Evolutionary conservation across 1,140 invertebrate genomes (phyloP), one percentile per base, ranked within the genome.

Genomic region (Drosophila yakuba): DNA sequence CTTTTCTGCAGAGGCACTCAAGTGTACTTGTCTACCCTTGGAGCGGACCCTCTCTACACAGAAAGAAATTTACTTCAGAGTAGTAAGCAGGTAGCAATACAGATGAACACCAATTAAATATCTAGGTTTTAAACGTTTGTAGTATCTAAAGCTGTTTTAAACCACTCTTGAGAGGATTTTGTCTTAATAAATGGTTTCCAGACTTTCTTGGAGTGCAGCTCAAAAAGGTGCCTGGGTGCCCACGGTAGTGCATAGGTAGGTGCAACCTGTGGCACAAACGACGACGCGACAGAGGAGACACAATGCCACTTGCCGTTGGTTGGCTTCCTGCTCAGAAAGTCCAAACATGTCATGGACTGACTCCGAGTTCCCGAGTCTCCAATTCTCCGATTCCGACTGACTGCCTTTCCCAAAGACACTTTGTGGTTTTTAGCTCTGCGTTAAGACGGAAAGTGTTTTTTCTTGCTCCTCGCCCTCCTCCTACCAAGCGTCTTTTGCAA

Each of bases 371-470:
- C 59, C 63, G 15, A 44, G 38, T 38, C 43, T 60, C 61, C 57
- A 55, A 41, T n/a, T 47, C 45, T 61, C 32, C 58, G 41, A 36
- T 36, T 64, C 60, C 52, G 66, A 45, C 64, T 54, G 45, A 15
- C 25, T 64, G 69, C 63, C 74, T 84, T 84, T 84, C 64, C 75
- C 71, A 83, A 78, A 77, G 79, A 74, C 75, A 47, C 52, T 81
- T 66, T 83, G 71, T 44, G 68, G 63, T 82, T 74, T 47, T 74
- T 36, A 63, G 68, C 68, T 72, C 28, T 67, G 63, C 54, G 54
- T 66, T 73, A 86, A 86, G 82, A 86, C 83, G 72, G 83, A 86
- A 86, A 86, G 83, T 86, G 83, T 86, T 89, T 88, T 79, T 77
- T 67, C 44, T 59, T 60, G 36, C 52, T 51, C 52, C 45, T 57